Percentiles rank a stretch among this genome's conserved stretches.
Conservation (phyloP, 2,888 invertebrate species). For the Oeneis ivallda region DNA sequence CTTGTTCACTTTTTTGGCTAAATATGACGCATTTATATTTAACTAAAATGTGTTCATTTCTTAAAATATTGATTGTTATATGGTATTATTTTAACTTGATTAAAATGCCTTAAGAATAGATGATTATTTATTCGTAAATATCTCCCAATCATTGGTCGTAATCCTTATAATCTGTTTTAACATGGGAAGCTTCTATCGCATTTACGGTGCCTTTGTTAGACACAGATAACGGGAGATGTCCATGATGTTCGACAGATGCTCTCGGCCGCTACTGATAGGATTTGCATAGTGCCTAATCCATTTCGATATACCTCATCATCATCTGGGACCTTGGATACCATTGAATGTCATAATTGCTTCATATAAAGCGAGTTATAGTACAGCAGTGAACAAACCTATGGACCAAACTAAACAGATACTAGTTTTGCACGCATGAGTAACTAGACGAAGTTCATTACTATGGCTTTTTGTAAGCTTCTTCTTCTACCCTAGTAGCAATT, state of each 20-base stretch:
- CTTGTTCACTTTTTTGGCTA: background rate
- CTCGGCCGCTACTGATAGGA: conserved; percentile 63
- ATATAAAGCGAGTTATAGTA: background rate
- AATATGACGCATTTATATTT: background rate
- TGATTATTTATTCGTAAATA: background rate
- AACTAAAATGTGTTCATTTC: too few species aligned
- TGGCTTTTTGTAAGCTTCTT: too few species aligned
- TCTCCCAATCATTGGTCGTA: background rate
- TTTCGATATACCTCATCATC: conserved; percentile 66
- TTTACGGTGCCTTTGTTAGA: conserved; percentile 17
- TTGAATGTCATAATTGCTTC: conserved; percentile 18
- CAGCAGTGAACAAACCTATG: background rate
- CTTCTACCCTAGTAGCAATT: too few species aligned
- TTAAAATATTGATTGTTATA: too few species aligned
- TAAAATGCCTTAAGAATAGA: background rate
- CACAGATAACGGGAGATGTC: conserved; percentile 16
- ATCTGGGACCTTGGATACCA: conserved; percentile 61
- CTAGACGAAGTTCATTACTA: too few species aligned
- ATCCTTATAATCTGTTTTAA: conserved; percentile 29
- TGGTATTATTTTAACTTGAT: too few species aligned
- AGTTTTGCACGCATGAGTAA: too few species aligned
- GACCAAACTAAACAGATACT: background rate
- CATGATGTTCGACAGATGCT: conserved; percentile 55
- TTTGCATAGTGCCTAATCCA: conserved; percentile 74
- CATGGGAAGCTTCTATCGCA: conserved; percentile 5